These are phyloP conservation scores for Epirrhoe tristata DNA, from an alignment of 2,888 invertebrate genomes.

Conservation along the genomic window DNA sequence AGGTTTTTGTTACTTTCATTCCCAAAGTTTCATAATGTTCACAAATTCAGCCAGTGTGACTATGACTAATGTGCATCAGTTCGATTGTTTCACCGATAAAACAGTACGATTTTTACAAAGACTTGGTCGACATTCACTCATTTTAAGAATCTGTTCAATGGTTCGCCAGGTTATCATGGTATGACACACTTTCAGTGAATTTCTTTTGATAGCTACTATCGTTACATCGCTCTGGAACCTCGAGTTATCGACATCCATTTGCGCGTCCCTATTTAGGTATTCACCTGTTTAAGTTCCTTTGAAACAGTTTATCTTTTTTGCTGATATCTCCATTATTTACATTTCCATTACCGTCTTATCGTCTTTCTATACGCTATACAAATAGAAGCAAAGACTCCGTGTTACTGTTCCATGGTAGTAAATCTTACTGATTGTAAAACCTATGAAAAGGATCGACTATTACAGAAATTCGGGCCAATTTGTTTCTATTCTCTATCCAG, in stretches of 20 bases:
- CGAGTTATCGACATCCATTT: constrained; percentile 41
- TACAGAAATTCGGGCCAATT: constrained; percentile 70
- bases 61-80: constrained; percentile 1
- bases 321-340: constrained; percentile 40
- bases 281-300: constrained; percentile 44
- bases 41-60: too few species aligned
- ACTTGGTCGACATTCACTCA: neutral
- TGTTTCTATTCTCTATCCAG: constrained; percentile 60
- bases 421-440: constrained; percentile 12
- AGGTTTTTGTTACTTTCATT: too few species aligned
- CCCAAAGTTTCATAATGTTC: too few species aligned
- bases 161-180: constrained; percentile 56
- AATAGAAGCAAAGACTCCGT: constrained; percentile 37
- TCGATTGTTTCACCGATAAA: constrained; percentile 17
- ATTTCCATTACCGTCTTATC: constrained; percentile 43
- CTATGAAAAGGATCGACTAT: constrained; percentile 38
- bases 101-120: constrained; percentile 11
- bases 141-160: constrained; percentile 53
- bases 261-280: constrained; percentile 42
- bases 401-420: constrained; percentile 22
- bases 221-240: constrained; percentile 49
- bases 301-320: constrained; percentile 43
- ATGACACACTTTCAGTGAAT: constrained; percentile 71
- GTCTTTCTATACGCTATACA: constrained; percentile 24
- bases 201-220: constrained; percentile 59